Conservation (phyloP, 2,797 vertebrate genomes). For the Ara ararauna region DNA sequence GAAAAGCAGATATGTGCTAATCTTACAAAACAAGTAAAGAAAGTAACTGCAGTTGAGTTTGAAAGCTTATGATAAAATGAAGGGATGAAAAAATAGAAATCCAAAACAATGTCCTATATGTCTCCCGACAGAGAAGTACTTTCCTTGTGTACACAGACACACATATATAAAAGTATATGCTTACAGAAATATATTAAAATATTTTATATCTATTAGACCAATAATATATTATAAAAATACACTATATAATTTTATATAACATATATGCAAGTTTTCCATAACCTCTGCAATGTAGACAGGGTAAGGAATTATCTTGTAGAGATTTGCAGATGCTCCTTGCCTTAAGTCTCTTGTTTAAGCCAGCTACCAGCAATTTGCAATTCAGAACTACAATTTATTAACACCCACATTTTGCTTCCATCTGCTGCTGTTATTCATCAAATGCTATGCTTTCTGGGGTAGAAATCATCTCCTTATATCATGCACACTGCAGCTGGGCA, state of each 20-base stretch:
- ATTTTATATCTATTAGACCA: neutral
- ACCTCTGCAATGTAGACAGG: neutral
- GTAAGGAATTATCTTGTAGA: neutral
- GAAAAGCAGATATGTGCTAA: neutral
- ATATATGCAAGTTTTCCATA: neutral
- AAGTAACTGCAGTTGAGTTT: neutral
- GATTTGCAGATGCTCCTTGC: neutral
- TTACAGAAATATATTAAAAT: neutral
- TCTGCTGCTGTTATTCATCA: neutral
- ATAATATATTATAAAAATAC: neutral
- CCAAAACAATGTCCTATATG: neutral
- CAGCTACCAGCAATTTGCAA: neutral
- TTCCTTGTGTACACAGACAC: fast-evolving
- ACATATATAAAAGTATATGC: neutral
- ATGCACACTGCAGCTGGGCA: fast-evolving
- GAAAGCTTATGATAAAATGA: neutral
- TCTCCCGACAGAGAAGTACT: neutral
- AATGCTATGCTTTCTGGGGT: neutral
- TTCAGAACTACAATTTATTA: neutral
- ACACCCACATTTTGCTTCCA: neutral
- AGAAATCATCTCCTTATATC: neutral
- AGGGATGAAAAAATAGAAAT: neutral
- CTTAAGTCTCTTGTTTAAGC: neutral
- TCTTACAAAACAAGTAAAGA: neutral
- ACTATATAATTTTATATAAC: neutral